Evolutionary conservation across 2,797 vertebrate genomes (phyloP), one percentile per base, ranked within the genome.

Genomic region (Uromys caudimaculatus): DNA sequence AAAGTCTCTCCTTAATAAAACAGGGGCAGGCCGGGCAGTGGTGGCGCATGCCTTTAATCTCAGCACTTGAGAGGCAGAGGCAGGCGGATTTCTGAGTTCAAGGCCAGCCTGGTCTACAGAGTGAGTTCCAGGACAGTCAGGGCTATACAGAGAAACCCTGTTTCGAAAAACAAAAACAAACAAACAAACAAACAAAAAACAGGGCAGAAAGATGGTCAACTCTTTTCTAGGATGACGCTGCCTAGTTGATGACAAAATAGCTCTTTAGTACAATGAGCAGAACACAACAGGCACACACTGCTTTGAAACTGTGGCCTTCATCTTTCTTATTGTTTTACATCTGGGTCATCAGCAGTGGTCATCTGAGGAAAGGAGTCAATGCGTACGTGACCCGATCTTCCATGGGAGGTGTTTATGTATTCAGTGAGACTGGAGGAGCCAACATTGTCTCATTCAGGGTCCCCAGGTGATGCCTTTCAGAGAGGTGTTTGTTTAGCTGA

Each of bases 241-340:
- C 21, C 11, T 14, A 9, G 50, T 35, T 44, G 21, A 35, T 4
- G 32, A 38, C 19, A 32, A 44, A 13, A 23, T 8, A 69, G 13
- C 50, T 44, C 54, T 35, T 38, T 13, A 35, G 44, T 19, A 16
- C 1, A 4, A 13, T 10, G 11, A 35, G 14, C 8, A 60, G 86
- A 14, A 50, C 1, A 0, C 0, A 12, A 10, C 12, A 23, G 82
- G 50, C 3, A 32, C 8, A 21, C 21, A 7, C 6, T 14, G 19
- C 41, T 11, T 13, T 4, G 32, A 19, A 27, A 38, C 19, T 1
- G 1, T 27, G n/a, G 13, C 29, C 67, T 90, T 62, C 2, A 6
- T 62, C 54, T 76, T 60, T 52, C 11, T 83, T 6, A 10, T 32
- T 76, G 21, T 75, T n/a, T 85, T 54, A 1, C 52, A 32, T 24